Percentiles rank a stretch among this genome's conserved stretches.
phyloP scores from a whole-genome alignment of 2,888 invertebrate genomes.

The Athripsodes cinereus region DNA sequence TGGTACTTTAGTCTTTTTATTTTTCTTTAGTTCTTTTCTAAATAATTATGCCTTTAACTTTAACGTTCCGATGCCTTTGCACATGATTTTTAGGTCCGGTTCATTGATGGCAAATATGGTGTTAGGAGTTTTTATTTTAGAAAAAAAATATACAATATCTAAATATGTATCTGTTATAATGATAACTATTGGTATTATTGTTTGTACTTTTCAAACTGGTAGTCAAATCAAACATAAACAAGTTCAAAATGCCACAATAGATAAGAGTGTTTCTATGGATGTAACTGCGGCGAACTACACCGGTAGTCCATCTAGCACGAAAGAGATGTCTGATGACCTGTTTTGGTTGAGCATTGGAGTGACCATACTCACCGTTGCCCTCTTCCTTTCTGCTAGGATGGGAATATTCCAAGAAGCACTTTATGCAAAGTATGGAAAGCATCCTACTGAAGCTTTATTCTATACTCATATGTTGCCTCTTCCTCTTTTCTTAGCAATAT shows the following conservation, averaged over 20 bases:
- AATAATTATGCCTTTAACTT: conserved; percentile 75
- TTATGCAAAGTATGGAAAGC: conserved; percentile 62
- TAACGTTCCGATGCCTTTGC: conserved; percentile 75
- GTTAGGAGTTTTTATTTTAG: conserved; percentile 64
- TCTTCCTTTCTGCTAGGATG: conserved; percentile 71
- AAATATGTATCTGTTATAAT: conserved; percentile 70
- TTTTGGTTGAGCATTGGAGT: conserved; percentile 44
- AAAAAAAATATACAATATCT: conserved; percentile 56
- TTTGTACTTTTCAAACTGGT: conserved; percentile 63
- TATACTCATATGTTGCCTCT: conserved; percentile 67
- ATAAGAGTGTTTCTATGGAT: not conserved
- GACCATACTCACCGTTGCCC: conserved; percentile 57
- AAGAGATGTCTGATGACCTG: not conserved
- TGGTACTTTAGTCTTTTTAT: conserved; percentile 58
- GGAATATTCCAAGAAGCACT: conserved; percentile 68
- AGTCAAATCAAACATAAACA: conserved; percentile 1
- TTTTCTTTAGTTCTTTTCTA: conserved; percentile 64
- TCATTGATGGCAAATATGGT: conserved; percentile 74
- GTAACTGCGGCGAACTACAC: not conserved
- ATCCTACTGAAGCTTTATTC: conserved; percentile 63
- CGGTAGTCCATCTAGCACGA: not conserved
- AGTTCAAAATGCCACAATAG: not conserved
- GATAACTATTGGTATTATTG: conserved; percentile 66
- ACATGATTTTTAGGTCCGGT: conserved; percentile 82
- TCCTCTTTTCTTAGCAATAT: conserved; percentile 63